Base-by-base conservation (phyloP, 1,140 invertebrate species). In the Macrosteles quadrilineatus region DNA sequence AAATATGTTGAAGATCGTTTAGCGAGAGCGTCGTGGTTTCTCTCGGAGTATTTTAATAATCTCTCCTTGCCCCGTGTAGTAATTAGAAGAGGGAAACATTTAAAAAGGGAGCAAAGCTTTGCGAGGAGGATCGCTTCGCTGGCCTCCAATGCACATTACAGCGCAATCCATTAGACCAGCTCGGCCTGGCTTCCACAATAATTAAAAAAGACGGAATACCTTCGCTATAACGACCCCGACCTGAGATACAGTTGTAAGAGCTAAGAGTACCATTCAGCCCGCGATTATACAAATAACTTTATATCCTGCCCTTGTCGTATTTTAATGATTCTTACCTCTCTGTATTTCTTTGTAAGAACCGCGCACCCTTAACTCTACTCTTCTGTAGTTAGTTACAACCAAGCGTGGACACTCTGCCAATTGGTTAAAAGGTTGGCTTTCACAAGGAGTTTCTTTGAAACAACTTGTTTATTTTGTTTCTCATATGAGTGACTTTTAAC, bases 51-150 rank as follows among this genome's bases (percentile, higher is more conserved):
- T 50, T 50, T 50, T 50, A 50, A 50, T 50, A 50, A 50, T 50
- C 47, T 50, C 47, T 50, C 47, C 47, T 50, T 50, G 47, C 14
- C 21, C 14, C 47, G 47, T 50, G 14, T 50, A 50, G 47, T 50
- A 50, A 50, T 50, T 50, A 50, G 47, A 50, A n/a, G 47, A 50
- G 47, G 47, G 47, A 50, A 50, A 50, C 47, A 50, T 50, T 50
- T 50, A 50, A 50, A 50, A 50, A 50, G 47, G 47, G 47, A 50
- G 47, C 47, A 50, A 50, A 50, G 47, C 47, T 19, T 19, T 17
- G 47, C 14, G n/a, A n/a, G 6, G 21, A 21, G 6, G 6, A 6
- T 6, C 47, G 47, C 47, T 50, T n/a, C 6, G 47, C 47, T 50
- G 47, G 47, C 4, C n/a, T 21, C 47, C 47, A 50, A 50, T 50